Conservation (phyloP, 2,888 invertebrate genomes). For the Laspeyria flexula region DNA sequence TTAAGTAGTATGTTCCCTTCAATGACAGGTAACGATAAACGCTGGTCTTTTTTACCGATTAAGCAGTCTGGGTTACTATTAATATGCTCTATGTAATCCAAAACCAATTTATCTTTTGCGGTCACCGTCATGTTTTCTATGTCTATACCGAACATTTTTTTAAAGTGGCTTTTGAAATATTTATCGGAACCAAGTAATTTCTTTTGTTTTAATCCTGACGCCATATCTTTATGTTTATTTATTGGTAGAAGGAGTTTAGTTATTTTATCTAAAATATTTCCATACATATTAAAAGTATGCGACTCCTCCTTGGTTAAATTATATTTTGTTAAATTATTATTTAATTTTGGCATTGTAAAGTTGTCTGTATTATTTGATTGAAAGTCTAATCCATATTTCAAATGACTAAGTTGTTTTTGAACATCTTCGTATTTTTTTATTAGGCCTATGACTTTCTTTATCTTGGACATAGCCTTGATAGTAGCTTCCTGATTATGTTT, state of each 20-base stretch:
- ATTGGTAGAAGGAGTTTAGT: constrained; percentile 69
- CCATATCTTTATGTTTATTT: constrained; percentile 52
- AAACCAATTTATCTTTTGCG: constrained; percentile 70
- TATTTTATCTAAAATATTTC: constrained; percentile 66
- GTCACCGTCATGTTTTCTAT: constrained; percentile 53
- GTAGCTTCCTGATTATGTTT: constrained; percentile 23
- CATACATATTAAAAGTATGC: constrained; percentile 65
- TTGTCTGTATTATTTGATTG: not conserved
- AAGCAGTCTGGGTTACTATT: constrained; percentile 64
- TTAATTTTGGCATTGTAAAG: not conserved
- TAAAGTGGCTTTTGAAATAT: constrained; percentile 49
- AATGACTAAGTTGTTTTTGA: constrained; percentile 51
- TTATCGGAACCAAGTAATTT: constrained; percentile 49
- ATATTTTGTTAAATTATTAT: no score
- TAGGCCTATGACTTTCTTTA: constrained; percentile 64
- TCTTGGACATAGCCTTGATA: constrained; percentile 57
- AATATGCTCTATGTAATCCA: constrained; percentile 70
- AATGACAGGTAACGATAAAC: constrained; percentile 42
- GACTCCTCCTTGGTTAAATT: no score
- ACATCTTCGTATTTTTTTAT: constrained; percentile 68
- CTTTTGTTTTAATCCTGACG: constrained; percentile 50
- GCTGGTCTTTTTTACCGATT: constrained; percentile 42
- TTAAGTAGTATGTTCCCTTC: constrained; percentile 70
- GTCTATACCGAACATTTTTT: constrained; percentile 55
- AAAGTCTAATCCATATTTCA: constrained; percentile 40